Evolutionary conservation across 64 coral and sea anemone genomes (phyloP), one percentile per base, ranked within the genome.

Genomic region (Stichodactyla helianthus): DNA sequence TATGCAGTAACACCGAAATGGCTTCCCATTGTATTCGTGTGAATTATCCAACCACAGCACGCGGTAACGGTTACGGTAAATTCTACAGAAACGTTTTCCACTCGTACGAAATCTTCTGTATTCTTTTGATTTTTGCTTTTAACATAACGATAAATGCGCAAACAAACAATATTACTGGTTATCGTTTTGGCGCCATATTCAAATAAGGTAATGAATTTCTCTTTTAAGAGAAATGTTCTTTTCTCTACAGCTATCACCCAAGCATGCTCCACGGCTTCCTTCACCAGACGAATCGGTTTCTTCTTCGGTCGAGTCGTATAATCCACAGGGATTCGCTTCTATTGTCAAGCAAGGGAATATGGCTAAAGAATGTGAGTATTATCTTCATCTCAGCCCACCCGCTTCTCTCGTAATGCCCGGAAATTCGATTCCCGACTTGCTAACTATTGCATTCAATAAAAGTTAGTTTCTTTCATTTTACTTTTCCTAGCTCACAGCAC

Each of bases 351-450:
- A 89, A 68, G 88, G 93, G 22, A 89, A 90, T 27, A 22, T 83
- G 4, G 59, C 88, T 8, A 89, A 87, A 57, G 88, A 94, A 87
- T 94, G 93, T 94, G 86, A 77, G 93, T 94, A 16, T 23, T 35
- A 4, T 74, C 25, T 74, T 57, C 55, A 58, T 4, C 55, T 15
- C 8, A 58, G 9, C 14, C 55, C 55, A 58, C 2, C 55, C 55
- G 55, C 55, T 58, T 11, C 55, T 58, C 55, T 58, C 14, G 55
- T 15, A 15, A 58, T 58, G 14, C 8, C 55, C 55, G 14, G 4
- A 58, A 11, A 58, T 58, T 15, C 14, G 55, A 15, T 15, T 58
- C 55, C 35, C 35, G 35, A 58, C 1, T 20, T 18, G 62, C 14
- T 65, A 65, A 16, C 17, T 65, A 65, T 65, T 65, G 13, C 8